Evolutionary conservation across 2,797 vertebrate genomes (phyloP).

Genomic region (Ibycter americanus): DNA sequence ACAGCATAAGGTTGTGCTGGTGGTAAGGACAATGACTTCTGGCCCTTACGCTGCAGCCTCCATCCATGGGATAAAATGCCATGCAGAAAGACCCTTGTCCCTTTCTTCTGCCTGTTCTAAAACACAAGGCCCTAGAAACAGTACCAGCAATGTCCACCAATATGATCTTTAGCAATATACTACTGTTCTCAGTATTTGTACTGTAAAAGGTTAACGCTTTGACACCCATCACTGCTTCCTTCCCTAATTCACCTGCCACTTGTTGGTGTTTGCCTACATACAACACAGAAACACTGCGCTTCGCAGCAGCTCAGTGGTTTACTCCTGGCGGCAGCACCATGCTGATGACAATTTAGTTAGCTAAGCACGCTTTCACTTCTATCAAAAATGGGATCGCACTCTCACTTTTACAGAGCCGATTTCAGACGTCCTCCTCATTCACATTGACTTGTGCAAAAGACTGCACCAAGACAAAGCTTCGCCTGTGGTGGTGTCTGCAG

Average conservation of each 20-base stretch:
- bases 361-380: background rate
- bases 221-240: background rate
- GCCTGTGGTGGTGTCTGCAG: background rate
- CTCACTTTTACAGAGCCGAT: background rate
- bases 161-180: background rate
- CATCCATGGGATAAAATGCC: background rate
- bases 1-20: background rate
- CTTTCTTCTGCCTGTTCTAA: background rate
- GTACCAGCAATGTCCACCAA: rapidly evolving
- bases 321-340: rapidly evolving
- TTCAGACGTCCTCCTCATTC: background rate
- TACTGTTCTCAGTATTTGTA: background rate
- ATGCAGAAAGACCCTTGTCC: background rate
- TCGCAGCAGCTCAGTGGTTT: rapidly evolving
- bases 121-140: background rate
- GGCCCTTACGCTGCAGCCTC: background rate
- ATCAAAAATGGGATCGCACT: background rate
- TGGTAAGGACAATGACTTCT: background rate
- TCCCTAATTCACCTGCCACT: rapidly evolving
- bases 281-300: no score
- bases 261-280: background rate
- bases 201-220: background rate
- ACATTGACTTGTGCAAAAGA: background rate
- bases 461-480: rapidly evolving
- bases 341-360: background rate